Conservation (phyloP, 1,140 invertebrate species). For the Sycophila sp. region DNA sequence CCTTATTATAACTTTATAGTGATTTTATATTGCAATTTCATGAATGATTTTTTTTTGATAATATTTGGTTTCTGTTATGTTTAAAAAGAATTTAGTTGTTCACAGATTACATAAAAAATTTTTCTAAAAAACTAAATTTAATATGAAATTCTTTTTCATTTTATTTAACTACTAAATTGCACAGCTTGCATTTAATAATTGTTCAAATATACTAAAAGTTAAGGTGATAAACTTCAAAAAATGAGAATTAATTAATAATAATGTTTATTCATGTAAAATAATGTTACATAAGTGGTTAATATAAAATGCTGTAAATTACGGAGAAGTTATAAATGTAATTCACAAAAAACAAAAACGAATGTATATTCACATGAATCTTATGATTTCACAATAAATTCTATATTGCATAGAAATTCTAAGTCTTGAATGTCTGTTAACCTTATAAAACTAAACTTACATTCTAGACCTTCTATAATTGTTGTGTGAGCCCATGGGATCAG, state of each 20-base stretch:
- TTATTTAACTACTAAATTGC: no score
- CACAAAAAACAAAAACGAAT: slow-evolving; percentile 26
- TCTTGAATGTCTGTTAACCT: slow-evolving; percentile 13
- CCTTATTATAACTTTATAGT: no score
- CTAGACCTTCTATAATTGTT: slow-evolving; percentile 40
- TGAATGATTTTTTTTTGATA: no score
- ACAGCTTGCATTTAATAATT: no score
- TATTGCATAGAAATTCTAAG: slow-evolving; percentile 33
- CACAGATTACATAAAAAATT: no score
- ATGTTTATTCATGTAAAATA: slow-evolving; percentile 37
- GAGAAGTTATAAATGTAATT: slow-evolving; percentile 25
- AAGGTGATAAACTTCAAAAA: neutral
- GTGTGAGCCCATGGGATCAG: neutral
- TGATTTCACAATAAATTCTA: slow-evolving; percentile 20
- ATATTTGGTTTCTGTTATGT: no score
- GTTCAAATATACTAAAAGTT: no score
- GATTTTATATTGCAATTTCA: no score
- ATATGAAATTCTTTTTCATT: no score
- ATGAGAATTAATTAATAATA: slow-evolving; percentile 23
- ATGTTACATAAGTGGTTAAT: slow-evolving; percentile 33
- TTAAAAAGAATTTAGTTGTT: no score
- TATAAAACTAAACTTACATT: slow-evolving; percentile 38
- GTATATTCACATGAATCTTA: slow-evolving; percentile 28
- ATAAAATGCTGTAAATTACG: slow-evolving; percentile 35
- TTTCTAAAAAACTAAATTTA: no score